A percentile compares a stretch with the other conserved stretches of the same genome.
These are phyloP conservation scores for Xiphophorus birchmanni DNA, from an alignment of 2,797 vertebrate species.

Conservation along the genomic window DNA sequence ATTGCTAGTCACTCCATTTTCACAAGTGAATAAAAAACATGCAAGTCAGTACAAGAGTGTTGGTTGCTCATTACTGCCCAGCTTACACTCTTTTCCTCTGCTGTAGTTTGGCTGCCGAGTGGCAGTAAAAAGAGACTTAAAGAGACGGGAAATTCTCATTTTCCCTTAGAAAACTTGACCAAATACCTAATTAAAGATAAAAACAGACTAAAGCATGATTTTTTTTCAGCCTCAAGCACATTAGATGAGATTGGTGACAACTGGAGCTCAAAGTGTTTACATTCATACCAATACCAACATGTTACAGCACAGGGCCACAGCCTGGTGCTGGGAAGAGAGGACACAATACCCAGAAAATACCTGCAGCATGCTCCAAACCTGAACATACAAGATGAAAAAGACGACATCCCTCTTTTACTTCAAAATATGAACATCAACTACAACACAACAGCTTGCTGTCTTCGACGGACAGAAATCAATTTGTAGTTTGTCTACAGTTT, in stretches of 20 bases:
- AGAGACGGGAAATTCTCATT: slow-evolving; percentile 47
- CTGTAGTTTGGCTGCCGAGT: slow-evolving; percentile 62
- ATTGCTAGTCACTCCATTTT: not conserved
- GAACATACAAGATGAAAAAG: slow-evolving; percentile 25
- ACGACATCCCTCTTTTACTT: slow-evolving; percentile 24
- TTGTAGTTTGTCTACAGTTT: slow-evolving; percentile 2
- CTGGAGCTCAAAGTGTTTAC: slow-evolving; percentile 63
- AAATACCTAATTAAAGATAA: not conserved
- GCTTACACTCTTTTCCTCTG: slow-evolving; percentile 41
- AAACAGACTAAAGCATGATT: not conserved
- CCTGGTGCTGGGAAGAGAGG: slow-evolving; percentile 27
- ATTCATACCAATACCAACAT: slow-evolving; percentile 78
- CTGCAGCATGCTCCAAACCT: slow-evolving; percentile 39
- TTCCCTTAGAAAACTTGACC: slow-evolving; percentile 36
- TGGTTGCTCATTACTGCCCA: slow-evolving; percentile 33
- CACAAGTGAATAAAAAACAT: slow-evolving; percentile 7
- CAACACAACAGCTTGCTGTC: slow-evolving; percentile 34
- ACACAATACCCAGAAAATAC: slow-evolving; percentile 46
- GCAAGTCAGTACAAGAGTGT: slow-evolving; percentile 48
- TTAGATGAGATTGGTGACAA: slow-evolving; percentile 1
- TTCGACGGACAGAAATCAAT: slow-evolving; percentile 29
- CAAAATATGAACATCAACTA: slow-evolving; percentile 11
- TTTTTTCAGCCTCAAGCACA: not conserved
- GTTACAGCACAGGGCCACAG: slow-evolving; percentile 70
- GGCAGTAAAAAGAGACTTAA: slow-evolving; percentile 68